Evolutionary conservation across 2,888 invertebrate genomes (phyloP), one percentile per base, ranked within the genome.

Genomic region (Euplagia quadripunctaria): DNA sequence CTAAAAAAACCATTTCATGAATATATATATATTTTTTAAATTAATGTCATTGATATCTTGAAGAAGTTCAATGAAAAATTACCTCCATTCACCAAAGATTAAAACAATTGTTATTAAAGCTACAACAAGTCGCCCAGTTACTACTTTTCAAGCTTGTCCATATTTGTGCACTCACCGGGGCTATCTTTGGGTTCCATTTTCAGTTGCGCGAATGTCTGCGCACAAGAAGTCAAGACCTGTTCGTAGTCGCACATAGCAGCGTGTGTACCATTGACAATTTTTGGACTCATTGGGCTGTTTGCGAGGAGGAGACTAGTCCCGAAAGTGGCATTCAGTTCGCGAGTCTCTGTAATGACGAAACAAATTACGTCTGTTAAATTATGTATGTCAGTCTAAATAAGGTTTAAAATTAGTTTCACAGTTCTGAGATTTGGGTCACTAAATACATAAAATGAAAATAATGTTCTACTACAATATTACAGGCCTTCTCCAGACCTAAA

Each of bases 211-310:
- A 97, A 97, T 20, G 97, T 97, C 87, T 97, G 97, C 63, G 97
- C 97, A 87, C 97, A 98, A 68, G 98, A 97, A 17, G 97, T 97
- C 79, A 98, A 94, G 9, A 97, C 96, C 85, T 98, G 98, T 68
- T 97, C 97, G 75, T 97, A 97, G 89, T 99, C 99, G 85, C 98
- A 98, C 78, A 99, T 98, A 46, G 99, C 99, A 0, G 98, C 99
- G 92, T 98, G 99, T 68, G 98, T 99, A 6, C 98, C 99, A 86
- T 99, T 99, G 5, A 99, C 98, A 70, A 99, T 98, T 95, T 99
- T 99, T 0, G 99, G 99, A 8, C 99, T 99, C 98, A 98, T 98
- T 1, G 99, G 99, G 4, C 98, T 98, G 93, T 99, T 99, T 69
- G 99, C 98, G 68, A 99, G 96, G 43, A 99, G 96, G 3, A 99